Conservation (phyloP, 2,888 invertebrate genomes). For the Hirudinaria manillensis region DNA sequence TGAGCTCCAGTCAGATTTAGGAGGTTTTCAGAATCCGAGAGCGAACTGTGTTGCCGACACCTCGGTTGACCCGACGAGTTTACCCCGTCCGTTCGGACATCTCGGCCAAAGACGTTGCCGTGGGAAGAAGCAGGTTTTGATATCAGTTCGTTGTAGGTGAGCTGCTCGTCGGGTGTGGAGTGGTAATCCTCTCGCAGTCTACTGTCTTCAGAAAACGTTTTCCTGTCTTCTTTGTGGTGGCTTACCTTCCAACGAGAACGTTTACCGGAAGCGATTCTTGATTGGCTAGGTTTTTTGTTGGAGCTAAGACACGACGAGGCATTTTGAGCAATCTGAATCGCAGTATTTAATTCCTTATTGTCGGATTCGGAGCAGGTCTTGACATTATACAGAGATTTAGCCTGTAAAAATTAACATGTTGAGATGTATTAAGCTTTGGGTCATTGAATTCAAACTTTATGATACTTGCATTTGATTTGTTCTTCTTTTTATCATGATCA, state of each 20-base stretch:
- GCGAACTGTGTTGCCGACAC: constrained; percentile 14
- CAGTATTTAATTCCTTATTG: neutral
- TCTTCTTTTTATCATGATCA: neutral
- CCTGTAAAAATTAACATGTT: neutral
- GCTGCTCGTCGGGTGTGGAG: constrained; percentile 70
- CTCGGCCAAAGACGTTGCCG: neutral
- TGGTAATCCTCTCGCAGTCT: constrained; percentile 53
- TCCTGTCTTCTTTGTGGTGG: constrained; percentile 34
- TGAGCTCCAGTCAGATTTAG: too few relatives aligned
- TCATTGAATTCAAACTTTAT: too few relatives aligned
- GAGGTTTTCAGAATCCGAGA: constrained; percentile 29
- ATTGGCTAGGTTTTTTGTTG: neutral
- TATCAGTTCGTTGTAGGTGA: constrained; percentile 85
- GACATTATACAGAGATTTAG: neutral
- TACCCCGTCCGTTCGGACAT: neutral
- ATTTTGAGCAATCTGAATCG: neutral
- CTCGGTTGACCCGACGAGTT: neutral
- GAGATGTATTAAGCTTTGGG: neutral
- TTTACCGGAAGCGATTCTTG: neutral
- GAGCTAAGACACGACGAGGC: neutral
- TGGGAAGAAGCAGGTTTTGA: constrained; percentile 59
- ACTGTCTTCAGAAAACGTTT: constrained; percentile 37
- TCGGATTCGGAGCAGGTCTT: constrained; percentile 16
- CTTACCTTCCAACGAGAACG: neutral
- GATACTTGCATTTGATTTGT: neutral